Base-by-base conservation (phyloP, 1,140 invertebrate species). In the Aphidius gifuensis region DNA sequence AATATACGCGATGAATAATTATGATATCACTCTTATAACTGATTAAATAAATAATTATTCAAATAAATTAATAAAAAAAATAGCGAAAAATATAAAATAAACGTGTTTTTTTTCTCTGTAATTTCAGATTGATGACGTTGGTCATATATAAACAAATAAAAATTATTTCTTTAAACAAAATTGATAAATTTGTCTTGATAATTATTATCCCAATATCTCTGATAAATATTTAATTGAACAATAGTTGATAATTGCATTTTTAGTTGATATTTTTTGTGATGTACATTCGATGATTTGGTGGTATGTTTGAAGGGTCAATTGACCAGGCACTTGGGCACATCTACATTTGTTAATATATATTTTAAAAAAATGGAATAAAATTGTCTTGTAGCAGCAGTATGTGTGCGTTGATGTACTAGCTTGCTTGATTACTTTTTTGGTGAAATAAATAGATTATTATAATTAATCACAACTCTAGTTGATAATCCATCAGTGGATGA, bases 401-500 rank as follows among this genome's bases (percentile, higher is more conserved):
- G 23, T 32, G 23, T 32, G 23, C 23, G 23, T 32, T 32, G 4
- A 32, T 16, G 16, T 32, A 32, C 23, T 32, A 32, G 23, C 23
- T 16, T 16, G 16, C 16, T 16, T 16, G 16, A 1, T n/a, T 48
- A 9, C 16, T 6, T 55, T 44, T 62, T 56, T 40, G 45, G 44
- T 62, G 21, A 23, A 23, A n/a, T 48, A 64, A 59, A 54, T 42
- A 53, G 46, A 38, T 49, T 40, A 16, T 16, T 16, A 16, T 16
- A 0, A 16, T 32, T 32, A 61, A 67, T 74, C 71, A 74, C 61
- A 75, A 73, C 44, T 68, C 66, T 0, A 77, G 56, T 6, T 58
- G 61, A 59, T 81, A 84, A 48, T 76, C 68, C n/a, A 74, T 79
- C 5, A 86, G 71, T 7, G 85, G 84, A 72, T 85, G 79, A 64